Percentiles rank a stretch among this genome's conserved stretches.
Evolutionary conservation across 2,797 vertebrate genomes (phyloP).

Genomic region (Cirrhinus mrigala): DNA sequence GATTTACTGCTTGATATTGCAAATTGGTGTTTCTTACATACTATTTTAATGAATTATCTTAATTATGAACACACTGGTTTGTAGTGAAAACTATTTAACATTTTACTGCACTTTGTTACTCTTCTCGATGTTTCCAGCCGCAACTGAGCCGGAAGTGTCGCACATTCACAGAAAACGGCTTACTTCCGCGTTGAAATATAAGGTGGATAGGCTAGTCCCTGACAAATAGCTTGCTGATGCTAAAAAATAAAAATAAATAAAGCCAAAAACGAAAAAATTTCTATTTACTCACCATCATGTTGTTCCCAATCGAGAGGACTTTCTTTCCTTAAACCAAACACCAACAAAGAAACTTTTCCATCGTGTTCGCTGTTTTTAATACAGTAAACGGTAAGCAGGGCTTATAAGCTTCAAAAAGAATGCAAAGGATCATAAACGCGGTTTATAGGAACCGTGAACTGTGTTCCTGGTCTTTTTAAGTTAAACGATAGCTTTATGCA

Average conservation of each 20-base stretch:
- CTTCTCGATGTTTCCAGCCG: too few species aligned
- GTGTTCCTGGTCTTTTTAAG: not conserved
- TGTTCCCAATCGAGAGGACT: not conserved
- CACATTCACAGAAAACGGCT: too few species aligned
- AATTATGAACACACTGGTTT: too few species aligned
- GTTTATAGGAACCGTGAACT: not conserved
- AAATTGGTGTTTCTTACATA: too few species aligned
- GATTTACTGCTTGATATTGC: too few species aligned
- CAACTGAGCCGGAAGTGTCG: too few species aligned
- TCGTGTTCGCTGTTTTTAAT: not conserved
- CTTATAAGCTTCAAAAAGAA: not conserved
- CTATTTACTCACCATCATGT: not conserved
- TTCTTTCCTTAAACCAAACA: not conserved
- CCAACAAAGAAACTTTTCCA: not conserved
- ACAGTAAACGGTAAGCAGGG: not conserved
- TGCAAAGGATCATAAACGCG: not conserved
- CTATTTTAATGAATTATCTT: too few species aligned
- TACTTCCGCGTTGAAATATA: too few species aligned
- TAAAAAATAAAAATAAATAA: not conserved
- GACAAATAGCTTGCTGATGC: not conserved
- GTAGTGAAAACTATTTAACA: too few species aligned
- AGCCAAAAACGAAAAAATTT: not conserved
- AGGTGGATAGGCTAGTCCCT: not conserved
- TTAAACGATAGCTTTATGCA: not conserved
- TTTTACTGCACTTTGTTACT: too few species aligned